Base-by-base conservation (phyloP, 2,888 invertebrate species). In the Perdita meconis region DNA sequence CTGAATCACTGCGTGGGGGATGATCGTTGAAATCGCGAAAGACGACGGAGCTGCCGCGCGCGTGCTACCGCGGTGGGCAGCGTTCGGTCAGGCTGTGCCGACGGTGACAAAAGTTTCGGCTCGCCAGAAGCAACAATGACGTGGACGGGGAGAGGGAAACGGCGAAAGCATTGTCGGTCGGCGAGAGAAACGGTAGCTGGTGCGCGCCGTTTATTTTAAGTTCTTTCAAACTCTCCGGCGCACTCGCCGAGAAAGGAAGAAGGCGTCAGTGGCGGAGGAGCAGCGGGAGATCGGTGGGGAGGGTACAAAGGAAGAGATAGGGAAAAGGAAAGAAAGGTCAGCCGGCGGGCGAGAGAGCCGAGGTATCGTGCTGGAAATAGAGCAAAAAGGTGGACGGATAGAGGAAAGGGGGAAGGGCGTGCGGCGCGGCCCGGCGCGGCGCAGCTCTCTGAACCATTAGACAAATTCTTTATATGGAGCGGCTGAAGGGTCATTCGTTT, bases 391-490 rank as follows among this genome's bases (percentile, higher is more conserved):
- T 69, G 64, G 56, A 51, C 68, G 72, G 70, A 67, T 44, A 61
- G 51, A 64, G 47, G 44, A 42, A 38, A 44, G 19, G 50, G 36
- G 63, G 59, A 65, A 67, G n/a, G n/a, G n/a, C n/a, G 55, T 19
- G 44, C 44, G 42, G 42, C 42, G 42, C 42, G 42, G 40, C 40
- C 13, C 40, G 16, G 42, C 44, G 19, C 66, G 56, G 55, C 34
- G 67, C 71, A n/a, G 71, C 82, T 78, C 83, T 86, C 80, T 89
- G 78, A 89, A 83, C 90, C 90, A 90, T 89, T 90, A 90, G 90
- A 90, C 89, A 89, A 90, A 90, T 90, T 89, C 30, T 30, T 90
- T 90, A 90, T 90, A 89, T 90, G 89, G 90, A 88, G 85, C 85
- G 69, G 60, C 68, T 70, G 83, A 74, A 82, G 86, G 86, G 83